phyloP scores from a whole-genome alignment of 2,113 vertebrate genomes.

The Rousettus leschenaultii region DNA sequence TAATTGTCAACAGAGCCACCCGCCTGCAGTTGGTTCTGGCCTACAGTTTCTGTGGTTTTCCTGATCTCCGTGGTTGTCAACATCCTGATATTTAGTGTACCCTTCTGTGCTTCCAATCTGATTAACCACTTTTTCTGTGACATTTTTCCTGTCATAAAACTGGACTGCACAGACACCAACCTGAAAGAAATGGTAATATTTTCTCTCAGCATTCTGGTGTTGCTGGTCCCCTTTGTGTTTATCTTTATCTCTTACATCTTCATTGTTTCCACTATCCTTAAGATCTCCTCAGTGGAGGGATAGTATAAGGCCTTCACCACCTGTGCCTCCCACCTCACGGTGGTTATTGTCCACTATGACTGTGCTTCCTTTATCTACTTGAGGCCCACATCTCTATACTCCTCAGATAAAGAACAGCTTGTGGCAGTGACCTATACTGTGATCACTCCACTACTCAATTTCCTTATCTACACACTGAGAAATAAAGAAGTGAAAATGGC shows the following conservation, averaged over 20 bases:
- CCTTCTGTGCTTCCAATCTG: conserved; percentile 43
- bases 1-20: conserved; percentile 29
- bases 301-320: conserved; percentile 57
- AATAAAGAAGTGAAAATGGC: conserved; percentile 58
- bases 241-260: conserved; percentile 57
- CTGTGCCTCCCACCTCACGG: conserved; percentile 63
- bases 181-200: conserved; percentile 57
- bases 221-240: conserved; percentile 56
- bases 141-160: conserved; percentile 54
- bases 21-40: conserved; percentile 11
- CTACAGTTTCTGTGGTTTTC: conserved; percentile 58
- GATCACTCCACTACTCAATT: conserved; percentile 51
- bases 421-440: conserved; percentile 60
- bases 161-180: conserved; percentile 57
- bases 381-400: not conserved
- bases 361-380: conserved; percentile 25
- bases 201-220: conserved; percentile 57
- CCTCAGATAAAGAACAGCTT: conserved; percentile 42
- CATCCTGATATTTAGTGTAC: conserved; percentile 28
- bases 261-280: conserved; percentile 61
- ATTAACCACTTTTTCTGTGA: conserved; percentile 65
- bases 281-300: conserved; percentile 51
- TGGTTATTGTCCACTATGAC: conserved; percentile 52
- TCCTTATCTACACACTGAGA: conserved; percentile 55
- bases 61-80: conserved; percentile 58